Evolutionary conservation across 2,888 invertebrate species (phyloP).

Genomic region (Mimumesa dahlbomi): DNA sequence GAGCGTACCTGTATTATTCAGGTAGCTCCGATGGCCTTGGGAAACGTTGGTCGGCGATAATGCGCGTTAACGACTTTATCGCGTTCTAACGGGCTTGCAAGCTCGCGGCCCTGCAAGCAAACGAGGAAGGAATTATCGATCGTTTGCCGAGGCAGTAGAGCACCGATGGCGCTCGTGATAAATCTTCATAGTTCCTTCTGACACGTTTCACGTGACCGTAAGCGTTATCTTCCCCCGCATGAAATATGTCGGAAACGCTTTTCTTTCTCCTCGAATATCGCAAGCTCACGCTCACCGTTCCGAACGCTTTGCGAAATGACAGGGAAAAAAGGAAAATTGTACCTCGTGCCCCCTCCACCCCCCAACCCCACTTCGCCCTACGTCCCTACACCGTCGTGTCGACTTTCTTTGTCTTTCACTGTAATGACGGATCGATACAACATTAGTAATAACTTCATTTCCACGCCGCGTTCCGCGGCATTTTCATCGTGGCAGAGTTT

Average conservation of each 20-base stretch:
- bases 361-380: not conserved
- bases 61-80: slow-evolving; percentile 68
- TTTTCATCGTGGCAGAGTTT: too few relatives aligned
- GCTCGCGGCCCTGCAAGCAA: slow-evolving; percentile 61
- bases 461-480: slow-evolving; percentile 11
- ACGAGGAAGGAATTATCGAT: slow-evolving; percentile 68
- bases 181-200: slow-evolving; percentile 66
- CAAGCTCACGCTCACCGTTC: slow-evolving; percentile 56
- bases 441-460: slow-evolving; percentile 53
- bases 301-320: slow-evolving; percentile 33
- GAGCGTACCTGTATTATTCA: slow-evolving; percentile 58
- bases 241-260: slow-evolving; percentile 66
- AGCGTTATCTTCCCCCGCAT: slow-evolving; percentile 60
- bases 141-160: slow-evolving; percentile 44
- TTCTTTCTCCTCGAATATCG: slow-evolving; percentile 64
- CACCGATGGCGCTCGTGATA: slow-evolving; percentile 62
- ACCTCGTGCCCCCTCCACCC: not conserved
- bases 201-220: slow-evolving; percentile 65
- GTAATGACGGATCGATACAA: slow-evolving; percentile 44
- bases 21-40: slow-evolving; percentile 58
- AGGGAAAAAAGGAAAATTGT: slow-evolving; percentile 4
- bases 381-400: slow-evolving; percentile 2
- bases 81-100: slow-evolving; percentile 65
- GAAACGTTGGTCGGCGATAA: slow-evolving; percentile 59
- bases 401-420: not conserved